phyloP scores from a whole-genome alignment of 2,113 vertebrate species.

The Urocitellus parryii region DNA sequence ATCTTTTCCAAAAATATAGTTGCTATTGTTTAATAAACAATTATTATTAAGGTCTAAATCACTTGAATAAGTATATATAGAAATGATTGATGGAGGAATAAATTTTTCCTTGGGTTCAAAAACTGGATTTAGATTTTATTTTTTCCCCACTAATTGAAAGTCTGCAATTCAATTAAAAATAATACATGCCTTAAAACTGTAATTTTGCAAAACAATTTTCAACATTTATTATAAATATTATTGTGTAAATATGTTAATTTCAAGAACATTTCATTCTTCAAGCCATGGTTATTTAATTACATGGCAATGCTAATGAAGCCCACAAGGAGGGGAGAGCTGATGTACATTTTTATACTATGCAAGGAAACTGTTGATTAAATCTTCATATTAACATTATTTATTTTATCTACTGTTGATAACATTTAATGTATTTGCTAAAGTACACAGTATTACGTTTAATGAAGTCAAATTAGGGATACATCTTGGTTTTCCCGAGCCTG shows the following conservation, averaged over 20 bases:
- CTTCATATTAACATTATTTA: background rate
- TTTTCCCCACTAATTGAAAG: background rate
- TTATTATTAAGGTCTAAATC: background rate
- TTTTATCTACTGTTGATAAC: background rate
- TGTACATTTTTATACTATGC: background rate
- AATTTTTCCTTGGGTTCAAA: background rate
- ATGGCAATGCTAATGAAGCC: background rate
- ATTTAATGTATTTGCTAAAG: background rate
- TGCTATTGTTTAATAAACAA: background rate
- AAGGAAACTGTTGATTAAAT: constrained; percentile 10
- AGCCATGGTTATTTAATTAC: constrained; percentile 1
- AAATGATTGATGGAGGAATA: background rate
- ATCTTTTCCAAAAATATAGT: background rate
- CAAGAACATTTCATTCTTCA: constrained; percentile 1
- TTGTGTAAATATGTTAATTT: constrained; percentile 8
- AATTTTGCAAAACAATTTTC: constrained; percentile 3
- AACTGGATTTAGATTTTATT: background rate
- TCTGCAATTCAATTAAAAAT: background rate
- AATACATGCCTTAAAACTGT: background rate
- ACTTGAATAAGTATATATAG: too few relatives aligned
- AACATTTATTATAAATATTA: background rate
- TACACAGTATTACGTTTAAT: background rate
- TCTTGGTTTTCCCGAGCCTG: background rate
- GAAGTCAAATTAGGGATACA: background rate
- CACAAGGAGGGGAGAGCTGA: background rate